A percentile compares a stretch with the other conserved stretches of the same genome.
phyloP scores from a whole-genome alignment of 1,140 invertebrate species.

The Zaprionus davidi region DNA sequence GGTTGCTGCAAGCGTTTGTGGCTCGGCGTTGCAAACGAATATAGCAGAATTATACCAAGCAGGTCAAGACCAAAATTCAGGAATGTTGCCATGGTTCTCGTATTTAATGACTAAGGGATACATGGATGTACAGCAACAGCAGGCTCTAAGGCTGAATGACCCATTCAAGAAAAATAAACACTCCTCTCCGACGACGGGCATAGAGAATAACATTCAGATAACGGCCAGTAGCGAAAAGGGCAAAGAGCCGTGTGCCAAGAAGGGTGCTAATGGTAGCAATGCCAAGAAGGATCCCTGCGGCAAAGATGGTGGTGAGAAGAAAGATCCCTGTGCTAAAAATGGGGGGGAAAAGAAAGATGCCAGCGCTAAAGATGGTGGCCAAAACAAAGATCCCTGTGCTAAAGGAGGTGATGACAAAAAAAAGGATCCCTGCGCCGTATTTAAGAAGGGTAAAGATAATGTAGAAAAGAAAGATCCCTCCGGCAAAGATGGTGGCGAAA shows the following conservation, averaged over 20 bases:
- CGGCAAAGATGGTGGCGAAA: too few species aligned
- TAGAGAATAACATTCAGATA: conserved; percentile 31
- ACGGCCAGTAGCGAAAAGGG: conserved; percentile 18
- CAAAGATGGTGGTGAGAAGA: not conserved
- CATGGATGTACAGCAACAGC: conserved; percentile 29
- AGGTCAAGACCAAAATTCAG: not conserved
- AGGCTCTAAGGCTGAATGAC: conserved; percentile 40
- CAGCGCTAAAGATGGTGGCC: too few species aligned
- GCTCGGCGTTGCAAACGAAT: conserved; percentile 63
- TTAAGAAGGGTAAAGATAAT: too few species aligned
- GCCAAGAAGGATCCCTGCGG: conserved; percentile 32
- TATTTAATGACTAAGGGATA: not conserved
- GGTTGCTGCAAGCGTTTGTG: conserved; percentile 72
- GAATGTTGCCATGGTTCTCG: not conserved
- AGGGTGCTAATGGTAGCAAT: not conserved
- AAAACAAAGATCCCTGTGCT: not conserved
- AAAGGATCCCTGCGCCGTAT: conserved; percentile 27
- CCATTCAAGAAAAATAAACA: conserved; percentile 63
- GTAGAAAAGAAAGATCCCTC: too few species aligned
- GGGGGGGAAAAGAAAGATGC: too few species aligned
- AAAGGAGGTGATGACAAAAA: conserved; percentile 11
- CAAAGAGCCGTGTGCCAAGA: conserved; percentile 6
- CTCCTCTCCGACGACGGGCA: conserved; percentile 25
- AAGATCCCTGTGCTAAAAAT: too few species aligned
- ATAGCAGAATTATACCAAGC: not conserved